Percentiles rank a stretch among this genome's conserved stretches.
Conservation (phyloP, 2,888 invertebrate genomes). For the Philhelius pedissequus region DNA sequence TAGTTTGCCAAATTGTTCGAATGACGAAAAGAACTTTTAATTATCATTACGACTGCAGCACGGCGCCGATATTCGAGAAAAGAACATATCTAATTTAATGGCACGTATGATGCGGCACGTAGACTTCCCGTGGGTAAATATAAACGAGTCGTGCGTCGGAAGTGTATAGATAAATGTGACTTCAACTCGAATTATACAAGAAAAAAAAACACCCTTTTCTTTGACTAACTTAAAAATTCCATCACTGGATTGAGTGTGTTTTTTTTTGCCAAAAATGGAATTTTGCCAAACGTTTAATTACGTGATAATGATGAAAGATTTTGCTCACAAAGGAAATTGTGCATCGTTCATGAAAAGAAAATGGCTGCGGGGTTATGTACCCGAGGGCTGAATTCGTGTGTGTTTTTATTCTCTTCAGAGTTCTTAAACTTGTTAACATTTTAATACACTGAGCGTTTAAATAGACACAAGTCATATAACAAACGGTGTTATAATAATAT, state of each 20-base stretch:
- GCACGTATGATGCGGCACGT: constrained; percentile 19
- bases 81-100: neutral
- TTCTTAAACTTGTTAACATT: neutral
- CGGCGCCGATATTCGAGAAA: neutral
- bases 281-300: constrained; percentile 29
- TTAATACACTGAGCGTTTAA: neutral
- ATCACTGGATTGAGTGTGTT: constrained; percentile 1
- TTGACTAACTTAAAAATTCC: constrained; percentile 19
- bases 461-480: neutral
- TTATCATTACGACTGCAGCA: neutral
- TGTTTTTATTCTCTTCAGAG: neutral
- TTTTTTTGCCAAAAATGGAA: neutral
- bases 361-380: neutral
- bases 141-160: neutral
- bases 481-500: constrained; percentile 6
- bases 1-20: constrained; percentile 9
- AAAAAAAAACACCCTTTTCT: neutral
- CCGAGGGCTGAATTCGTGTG: neutral
- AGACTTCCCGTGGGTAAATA: neutral
- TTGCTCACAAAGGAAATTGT: neutral
- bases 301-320: constrained; percentile 23
- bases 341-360: neutral
- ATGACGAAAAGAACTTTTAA: neutral
- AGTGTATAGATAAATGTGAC: neutral
- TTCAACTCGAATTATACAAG: neutral